Evolutionary conservation across 2,797 vertebrate species (phyloP), one percentile per base, ranked within the genome.

Genomic region (Margarornis squamiger): DNA sequence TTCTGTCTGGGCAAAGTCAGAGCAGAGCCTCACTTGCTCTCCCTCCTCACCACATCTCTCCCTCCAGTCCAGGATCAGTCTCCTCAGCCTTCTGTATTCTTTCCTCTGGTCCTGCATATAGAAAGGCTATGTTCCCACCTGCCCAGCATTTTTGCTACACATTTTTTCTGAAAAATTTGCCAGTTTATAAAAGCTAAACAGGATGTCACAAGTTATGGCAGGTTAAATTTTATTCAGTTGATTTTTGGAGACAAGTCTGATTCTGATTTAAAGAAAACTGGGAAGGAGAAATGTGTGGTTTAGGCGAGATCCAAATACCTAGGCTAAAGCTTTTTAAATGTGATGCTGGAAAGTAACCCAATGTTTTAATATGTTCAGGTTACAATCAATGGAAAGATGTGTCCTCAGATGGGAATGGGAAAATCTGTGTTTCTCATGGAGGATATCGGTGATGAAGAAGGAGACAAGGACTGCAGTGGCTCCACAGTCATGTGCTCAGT

Each of bases 321-420:
- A 61, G 22, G 38, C 29, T 72, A 49, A 65, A 92, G 41, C 16
- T 84, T 72, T 86, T 79, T 16, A 22, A 75, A 34, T 8, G 16
- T 58, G 39, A 43, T 94, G 61, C 45, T 91, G 67, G 24, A 48
- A 77, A 71, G 55, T 94, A 92, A 94, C 36, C 20, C n/a, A 41
- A 34, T 89, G 29, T 91, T 58, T 77, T 88, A 12, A 19, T 77
- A 6, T 90, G 2, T 88, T 65, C 95, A 99, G 99, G 98, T 99
- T 90, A 99, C 99, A 7, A 99, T 99, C 97, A 98, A 98, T 67
- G 99, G 99, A 48, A 98, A 99, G 96, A 97, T 99, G 95, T 99
- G 99, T 95, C 99, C 99, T 20, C 99, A 99, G 75, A 98, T 91
- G 4, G 98, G 99, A 11, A 98, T 93, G 96, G 99, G 98, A 66